Conservation (phyloP, 2,113 vertebrate species). For the Emydocephalus ijimae region DNA sequence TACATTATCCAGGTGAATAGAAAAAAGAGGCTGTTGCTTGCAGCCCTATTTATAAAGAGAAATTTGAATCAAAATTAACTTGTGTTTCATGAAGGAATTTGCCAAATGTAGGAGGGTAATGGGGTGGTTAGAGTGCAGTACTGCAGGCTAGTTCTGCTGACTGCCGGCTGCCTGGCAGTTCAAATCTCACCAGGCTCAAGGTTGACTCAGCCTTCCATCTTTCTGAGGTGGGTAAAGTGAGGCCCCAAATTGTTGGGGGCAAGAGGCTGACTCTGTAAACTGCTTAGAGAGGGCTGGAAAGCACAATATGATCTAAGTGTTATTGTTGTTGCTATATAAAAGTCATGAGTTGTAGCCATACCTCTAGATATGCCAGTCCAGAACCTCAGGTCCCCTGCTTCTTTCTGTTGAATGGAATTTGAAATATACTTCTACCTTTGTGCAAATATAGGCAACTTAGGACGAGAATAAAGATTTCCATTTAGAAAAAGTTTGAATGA, state of each 20-base stretch:
- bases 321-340: not conserved
- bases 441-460: not conserved
- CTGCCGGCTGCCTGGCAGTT: no score
- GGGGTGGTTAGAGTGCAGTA: no score
- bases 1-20: not conserved
- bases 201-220: no score
- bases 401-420: not conserved
- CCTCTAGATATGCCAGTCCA: not conserved
- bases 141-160: no score
- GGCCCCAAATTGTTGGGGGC: no score
- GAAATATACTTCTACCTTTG: not conserved
- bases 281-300: no score
- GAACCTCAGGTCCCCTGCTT: not conserved
- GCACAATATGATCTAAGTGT: no score
- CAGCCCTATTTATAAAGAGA: constrained; percentile 46
- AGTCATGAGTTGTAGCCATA: not conserved
- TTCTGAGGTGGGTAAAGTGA: no score
- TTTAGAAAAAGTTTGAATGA: not conserved
- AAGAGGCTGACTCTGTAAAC: no score
- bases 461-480: not conserved
- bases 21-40: constrained; percentile 52
- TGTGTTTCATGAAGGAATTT: constrained; percentile 34
- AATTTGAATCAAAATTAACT: constrained; percentile 48
- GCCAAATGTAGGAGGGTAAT: not conserved
- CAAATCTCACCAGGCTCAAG: no score